Percentiles rank a stretch among this genome's conserved stretches.
Conservation (phyloP, 2,888 invertebrate genomes). For the Melikaiella ostensackeni region DNA sequence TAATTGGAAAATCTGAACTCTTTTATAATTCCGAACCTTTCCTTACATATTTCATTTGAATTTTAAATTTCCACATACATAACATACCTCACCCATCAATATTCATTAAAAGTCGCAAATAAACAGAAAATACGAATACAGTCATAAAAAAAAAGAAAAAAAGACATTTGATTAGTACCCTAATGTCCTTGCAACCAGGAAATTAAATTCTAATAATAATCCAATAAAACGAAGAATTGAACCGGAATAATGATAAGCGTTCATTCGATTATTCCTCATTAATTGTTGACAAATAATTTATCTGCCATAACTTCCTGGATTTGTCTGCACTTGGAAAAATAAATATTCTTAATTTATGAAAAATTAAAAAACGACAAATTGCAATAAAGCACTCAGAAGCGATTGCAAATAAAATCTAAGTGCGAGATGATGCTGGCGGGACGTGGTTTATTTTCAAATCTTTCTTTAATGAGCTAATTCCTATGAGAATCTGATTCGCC, state of each 20-base stretch:
- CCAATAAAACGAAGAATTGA: slow-evolving; percentile 36
- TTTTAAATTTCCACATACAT: not conserved
- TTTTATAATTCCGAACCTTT: no score
- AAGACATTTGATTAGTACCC: not conserved
- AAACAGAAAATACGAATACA: slow-evolving; percentile 2
- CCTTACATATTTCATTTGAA: not conserved
- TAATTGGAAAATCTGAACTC: no score
- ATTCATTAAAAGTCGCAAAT: slow-evolving; percentile 21
- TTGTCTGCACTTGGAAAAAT: not conserved
- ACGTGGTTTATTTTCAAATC: slow-evolving; percentile 25
- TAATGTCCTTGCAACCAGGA: slow-evolving; percentile 21
- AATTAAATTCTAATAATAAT: slow-evolving; percentile 30
- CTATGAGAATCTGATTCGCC: slow-evolving; percentile 25
- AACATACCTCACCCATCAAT: not conserved
- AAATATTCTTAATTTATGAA: not conserved
- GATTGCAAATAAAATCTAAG: slow-evolving; percentile 14
- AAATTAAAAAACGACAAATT: not conserved
- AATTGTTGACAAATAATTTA: slow-evolving; percentile 38
- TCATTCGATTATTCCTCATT: slow-evolving; percentile 36
- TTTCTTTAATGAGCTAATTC: slow-evolving; percentile 29
- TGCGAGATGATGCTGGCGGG: slow-evolving; percentile 4
- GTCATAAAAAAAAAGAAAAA: not conserved
- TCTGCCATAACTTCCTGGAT: slow-evolving; percentile 18
- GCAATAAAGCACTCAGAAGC: slow-evolving; percentile 13
- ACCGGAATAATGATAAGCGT: slow-evolving; percentile 23